phyloP scores from a whole-genome alignment of 2,113 vertebrate genomes.

The Elachura formosa region DNA sequence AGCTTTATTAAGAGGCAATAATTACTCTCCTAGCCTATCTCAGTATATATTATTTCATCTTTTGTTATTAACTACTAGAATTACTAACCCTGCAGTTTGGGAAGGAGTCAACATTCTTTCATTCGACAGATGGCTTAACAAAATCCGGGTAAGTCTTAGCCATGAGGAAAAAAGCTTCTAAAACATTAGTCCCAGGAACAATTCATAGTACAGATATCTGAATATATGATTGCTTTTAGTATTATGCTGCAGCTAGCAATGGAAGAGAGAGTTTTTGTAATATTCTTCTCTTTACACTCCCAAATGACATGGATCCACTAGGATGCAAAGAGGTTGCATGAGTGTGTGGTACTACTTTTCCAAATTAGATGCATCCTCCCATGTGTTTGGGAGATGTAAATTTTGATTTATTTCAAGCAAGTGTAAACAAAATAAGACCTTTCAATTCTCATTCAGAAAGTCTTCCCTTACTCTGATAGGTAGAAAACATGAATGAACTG shows the following conservation, averaged over 20 bases:
- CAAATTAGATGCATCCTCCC: neutral
- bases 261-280: neutral
- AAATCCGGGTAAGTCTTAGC: neutral
- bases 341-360: neutral
- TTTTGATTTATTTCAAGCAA: neutral
- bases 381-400: neutral
- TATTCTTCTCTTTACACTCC: neutral
- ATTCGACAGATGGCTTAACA: neutral
- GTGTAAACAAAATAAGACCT: neutral
- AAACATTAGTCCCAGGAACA: neutral
- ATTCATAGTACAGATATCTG: neutral
- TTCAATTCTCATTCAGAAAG: neutral
- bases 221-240: neutral
- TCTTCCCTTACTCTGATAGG: neutral
- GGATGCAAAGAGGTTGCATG: neutral
- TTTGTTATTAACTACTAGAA: neutral
- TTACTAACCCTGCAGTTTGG: neutral
- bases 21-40: neutral
- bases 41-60: neutral
- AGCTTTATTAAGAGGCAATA: constrained; percentile 10
- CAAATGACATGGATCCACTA: neutral
- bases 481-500: neutral
- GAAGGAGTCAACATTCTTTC: neutral
- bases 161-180: neutral
- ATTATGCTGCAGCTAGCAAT: neutral